Evolutionary conservation across 2,888 invertebrate genomes (phyloP), one percentile per base, ranked within the genome.

Genomic region (Orthonychiurus folsomi): DNA sequence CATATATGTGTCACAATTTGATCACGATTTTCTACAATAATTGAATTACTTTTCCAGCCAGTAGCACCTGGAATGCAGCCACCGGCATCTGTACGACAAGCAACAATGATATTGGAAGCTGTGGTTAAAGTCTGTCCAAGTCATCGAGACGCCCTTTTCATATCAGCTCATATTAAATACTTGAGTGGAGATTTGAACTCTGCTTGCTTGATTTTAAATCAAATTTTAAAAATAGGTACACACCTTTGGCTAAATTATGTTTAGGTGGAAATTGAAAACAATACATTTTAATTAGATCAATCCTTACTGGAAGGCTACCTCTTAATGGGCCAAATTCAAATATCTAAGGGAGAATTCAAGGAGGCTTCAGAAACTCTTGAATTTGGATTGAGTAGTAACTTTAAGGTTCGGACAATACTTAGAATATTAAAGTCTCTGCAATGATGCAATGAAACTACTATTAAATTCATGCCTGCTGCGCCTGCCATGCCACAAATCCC

Each of bases 301-400:
- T 85, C 88, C 0, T 86, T 86, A 74, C 87, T 88, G 0, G 88
- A 91, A 60, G 89, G 88, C 18, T 88, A 93, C 77, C 80, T 96
- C 1, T 79, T 95, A 12, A 82, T 93, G 79, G 90, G 95, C 1
- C 87, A 90, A 77, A 88, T 93, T 60, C 85, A 88, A 69, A 82
- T 92, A 3, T 74, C 77, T 62, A 78, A 80, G 73, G 76, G 77
- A 62, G 78, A 80, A 71, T 89, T 83, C 73, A 82, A 86, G 21
- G 83, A 87, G 74, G 95, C 95, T 0, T 83, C 87, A 15, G 91
- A 93, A 76, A 86, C 86, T 61, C 79, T 97, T 55, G 95, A 96
- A 78, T 84, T 89, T 69, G 93, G 91, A 62, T 79, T 96, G 18
- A 93, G 93, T 74, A 88, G 89, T 75, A 91, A 95, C 77, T 95